These are phyloP conservation scores for Carcina quercana DNA, from an alignment of 2,888 invertebrate species.

Conservation along the genomic window DNA sequence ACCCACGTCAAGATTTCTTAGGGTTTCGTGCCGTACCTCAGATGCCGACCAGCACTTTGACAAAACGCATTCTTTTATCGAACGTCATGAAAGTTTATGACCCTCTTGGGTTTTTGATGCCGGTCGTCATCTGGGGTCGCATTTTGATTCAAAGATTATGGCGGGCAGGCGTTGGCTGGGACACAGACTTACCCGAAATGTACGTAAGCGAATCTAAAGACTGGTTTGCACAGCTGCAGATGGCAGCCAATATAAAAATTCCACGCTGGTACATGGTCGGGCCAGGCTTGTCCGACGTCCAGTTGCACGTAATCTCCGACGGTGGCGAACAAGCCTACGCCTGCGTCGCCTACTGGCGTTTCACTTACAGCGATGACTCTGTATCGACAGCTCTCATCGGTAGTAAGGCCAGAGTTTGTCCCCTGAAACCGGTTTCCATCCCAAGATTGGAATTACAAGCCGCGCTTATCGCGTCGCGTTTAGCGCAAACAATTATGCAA, in stretches of 20 bases:
- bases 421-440: conserved; percentile 6
- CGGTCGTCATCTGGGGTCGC: conserved; percentile 1
- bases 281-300: background rate
- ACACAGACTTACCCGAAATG: background rate
- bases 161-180: background rate
- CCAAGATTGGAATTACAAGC: conserved; percentile 10
- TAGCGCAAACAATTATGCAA: background rate
- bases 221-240: background rate
- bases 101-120: conserved; percentile 2
- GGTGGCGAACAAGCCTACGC: conserved; percentile 8
- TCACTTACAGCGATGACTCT: background rate
- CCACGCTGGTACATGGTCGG: background rate
- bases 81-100: conserved; percentile 4
- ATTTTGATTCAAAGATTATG: conserved; percentile 3
- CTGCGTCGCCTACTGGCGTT: conserved; percentile 7
- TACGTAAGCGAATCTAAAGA: no score
- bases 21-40: background rate
- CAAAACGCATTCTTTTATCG: conserved; percentile 1
- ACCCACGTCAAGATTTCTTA: background rate
- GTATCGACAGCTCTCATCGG: conserved; percentile 2
- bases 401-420: conserved; percentile 6
- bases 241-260: background rate
- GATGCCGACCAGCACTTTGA: background rate
- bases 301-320: conserved; percentile 7
- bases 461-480: conserved; percentile 5